phyloP scores from a whole-genome alignment of 2,797 vertebrate genomes.

The Sebastes miniatus region DNA sequence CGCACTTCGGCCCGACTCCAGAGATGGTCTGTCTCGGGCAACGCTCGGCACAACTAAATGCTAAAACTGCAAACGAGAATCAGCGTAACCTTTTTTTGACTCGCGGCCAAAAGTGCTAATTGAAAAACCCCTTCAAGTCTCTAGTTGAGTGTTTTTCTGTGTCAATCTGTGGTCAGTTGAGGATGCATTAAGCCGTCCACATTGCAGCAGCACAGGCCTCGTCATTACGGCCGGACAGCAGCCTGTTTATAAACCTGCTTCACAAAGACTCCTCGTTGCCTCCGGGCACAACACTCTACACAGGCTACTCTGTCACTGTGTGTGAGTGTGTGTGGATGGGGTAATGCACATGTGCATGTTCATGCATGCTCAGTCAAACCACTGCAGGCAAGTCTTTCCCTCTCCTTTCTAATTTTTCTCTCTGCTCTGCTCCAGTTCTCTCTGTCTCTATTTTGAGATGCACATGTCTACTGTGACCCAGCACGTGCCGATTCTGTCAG shows the following conservation, averaged over 20 bases:
- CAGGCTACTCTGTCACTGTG: neutral
- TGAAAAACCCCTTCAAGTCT: neutral
- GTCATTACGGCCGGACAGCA: constrained; percentile 1
- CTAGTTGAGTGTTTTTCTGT: neutral
- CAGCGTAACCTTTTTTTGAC: too few relatives aligned
- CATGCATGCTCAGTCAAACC: constrained; percentile 43
- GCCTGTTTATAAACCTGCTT: constrained; percentile 23
- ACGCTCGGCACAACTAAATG: too few relatives aligned
- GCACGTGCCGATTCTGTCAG: constrained; percentile 67
- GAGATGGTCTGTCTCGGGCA: too few relatives aligned
- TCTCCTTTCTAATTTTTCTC: constrained; percentile 24
- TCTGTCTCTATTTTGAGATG: constrained; percentile 66
- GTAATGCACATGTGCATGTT: constrained; percentile 42
- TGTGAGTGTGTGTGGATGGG: neutral
- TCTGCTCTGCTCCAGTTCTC: constrained; percentile 24
- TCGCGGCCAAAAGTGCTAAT: too few relatives aligned
- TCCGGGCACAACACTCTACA: constrained; percentile 14
- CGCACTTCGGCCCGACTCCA: too few relatives aligned
- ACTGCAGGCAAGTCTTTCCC: constrained; percentile 37
- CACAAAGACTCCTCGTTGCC: constrained; percentile 4
- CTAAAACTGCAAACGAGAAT: too few relatives aligned
- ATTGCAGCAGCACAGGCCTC: neutral
- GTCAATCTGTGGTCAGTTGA: neutral
- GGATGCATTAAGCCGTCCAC: neutral
- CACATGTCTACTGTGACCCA: constrained; percentile 65